Evolutionary conservation across 2,797 vertebrate species (phyloP), one percentile per base, ranked within the genome.

Genomic region (Malacoctenus gilli): DNA sequence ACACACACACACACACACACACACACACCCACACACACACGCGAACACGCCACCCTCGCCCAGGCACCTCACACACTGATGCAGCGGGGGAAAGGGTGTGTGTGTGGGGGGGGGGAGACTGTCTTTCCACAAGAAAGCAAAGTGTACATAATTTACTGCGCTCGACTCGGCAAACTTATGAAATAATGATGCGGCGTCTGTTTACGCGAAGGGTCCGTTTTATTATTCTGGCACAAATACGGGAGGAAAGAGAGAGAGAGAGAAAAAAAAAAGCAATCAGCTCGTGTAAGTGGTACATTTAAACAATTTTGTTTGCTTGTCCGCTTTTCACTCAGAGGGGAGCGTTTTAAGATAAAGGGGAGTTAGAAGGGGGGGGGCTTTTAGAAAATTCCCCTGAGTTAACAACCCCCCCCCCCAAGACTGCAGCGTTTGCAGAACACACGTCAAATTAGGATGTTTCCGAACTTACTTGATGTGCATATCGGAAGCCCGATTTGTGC

Each of bases 141-240:
- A 71, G 76, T 71, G 59, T 88, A 84, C 88, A 89, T 91, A 82
- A 91, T 91, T 91, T 85, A 90, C 77, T 14, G 30, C 8, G 15
- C 59, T 79, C 69, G 70, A 65, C 75, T 74, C 70, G 50, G 72
- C 68, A 75, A 87, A 84, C 76, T 72, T 78, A 85, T 89, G 73
- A 90, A 91, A 89, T 92, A 91, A 89, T 89, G 79, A 90, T 89
- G 89, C 42, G 48, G 77, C 68, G 53, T 82, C 70, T 80, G 82
- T 86, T 90, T 84, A 76, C 54, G 71, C 60, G 69, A 84, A 75
- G 64, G 66, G 80, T 77, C 65, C 21, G 2, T 75, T 85, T 85
- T 87, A 86, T 89, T 84, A 85, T 87, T 85, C 80, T 67, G 68
- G 58, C 75, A 84, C 76, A 84, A 85, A 83, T 69, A 77, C 64